phyloP scores from a whole-genome alignment of 2,888 invertebrate genomes.

The Pollenia labialis region DNA sequence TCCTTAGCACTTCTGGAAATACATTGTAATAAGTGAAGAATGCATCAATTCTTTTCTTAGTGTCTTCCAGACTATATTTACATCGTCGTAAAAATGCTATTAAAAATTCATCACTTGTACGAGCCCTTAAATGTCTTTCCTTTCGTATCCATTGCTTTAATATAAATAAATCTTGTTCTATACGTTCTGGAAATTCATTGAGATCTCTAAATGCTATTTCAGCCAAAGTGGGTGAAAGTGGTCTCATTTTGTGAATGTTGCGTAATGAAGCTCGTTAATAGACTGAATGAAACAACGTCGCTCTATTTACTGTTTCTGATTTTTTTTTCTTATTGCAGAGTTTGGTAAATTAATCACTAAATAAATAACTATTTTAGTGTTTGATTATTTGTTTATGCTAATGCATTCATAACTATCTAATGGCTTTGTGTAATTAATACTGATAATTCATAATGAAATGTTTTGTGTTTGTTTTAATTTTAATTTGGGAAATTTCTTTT shows the following conservation, averaged over 20 bases:
- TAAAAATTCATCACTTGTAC: constrained; percentile 79
- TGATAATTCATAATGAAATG: constrained; percentile 32
- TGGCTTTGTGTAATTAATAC: constrained; percentile 45
- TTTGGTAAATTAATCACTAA: constrained; percentile 11
- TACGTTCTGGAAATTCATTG: constrained; percentile 84
- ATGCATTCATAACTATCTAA: constrained; percentile 43
- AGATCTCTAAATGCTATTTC: constrained; percentile 84
- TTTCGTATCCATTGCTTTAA: constrained; percentile 85
- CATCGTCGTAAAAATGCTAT: constrained; percentile 79
- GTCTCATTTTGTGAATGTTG: constrained; percentile 75
- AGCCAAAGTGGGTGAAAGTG: constrained; percentile 78
- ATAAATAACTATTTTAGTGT: not conserved
- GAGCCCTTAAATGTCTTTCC: constrained; percentile 84
- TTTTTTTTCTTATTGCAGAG: not conserved
- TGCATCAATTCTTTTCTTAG: constrained; percentile 79
- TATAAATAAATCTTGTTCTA: constrained; percentile 84
- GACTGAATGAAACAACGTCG: not conserved
- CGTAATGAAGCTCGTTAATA: not conserved
- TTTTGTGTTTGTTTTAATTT: not conserved
- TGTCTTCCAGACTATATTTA: constrained; percentile 80
- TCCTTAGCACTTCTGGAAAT: constrained; percentile 78
- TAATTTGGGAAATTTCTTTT: not conserved
- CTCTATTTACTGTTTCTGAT: constrained; percentile 18
- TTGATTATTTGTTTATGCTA: constrained; percentile 34
- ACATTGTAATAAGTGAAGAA: constrained; percentile 78